A percentile compares a stretch with the other conserved stretches of the same genome.
These are phyloP conservation scores for Drosophila vallismaia DNA, from an alignment of 2,888 invertebrate genomes.

Conservation along the genomic window DNA sequence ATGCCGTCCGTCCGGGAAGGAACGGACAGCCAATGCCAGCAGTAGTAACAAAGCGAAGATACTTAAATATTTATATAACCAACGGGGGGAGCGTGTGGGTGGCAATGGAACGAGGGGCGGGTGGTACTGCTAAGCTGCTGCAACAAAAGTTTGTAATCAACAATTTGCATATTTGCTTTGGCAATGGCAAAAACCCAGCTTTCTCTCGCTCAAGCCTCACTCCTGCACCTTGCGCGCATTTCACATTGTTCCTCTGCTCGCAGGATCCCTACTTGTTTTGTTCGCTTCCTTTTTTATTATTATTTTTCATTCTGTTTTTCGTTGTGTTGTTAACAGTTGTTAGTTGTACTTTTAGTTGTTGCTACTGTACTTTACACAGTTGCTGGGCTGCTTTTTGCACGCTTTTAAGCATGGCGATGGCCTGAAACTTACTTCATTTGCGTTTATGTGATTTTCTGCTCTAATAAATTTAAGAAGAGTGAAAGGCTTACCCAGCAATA, in stretches of 20 bases:
- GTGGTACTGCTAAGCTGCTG: slow-evolving; percentile 24
- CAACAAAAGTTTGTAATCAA: slow-evolving; percentile 76
- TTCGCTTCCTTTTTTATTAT: slow-evolving; percentile 7
- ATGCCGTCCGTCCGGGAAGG: slow-evolving; percentile 35
- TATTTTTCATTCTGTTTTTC: slow-evolving; percentile 11
- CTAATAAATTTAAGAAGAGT: slow-evolving; percentile 62
- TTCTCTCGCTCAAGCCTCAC: slow-evolving; percentile 42
- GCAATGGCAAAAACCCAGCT: slow-evolving; percentile 63
- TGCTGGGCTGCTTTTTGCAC: slow-evolving; percentile 59
- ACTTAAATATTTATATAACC: slow-evolving; percentile 76
- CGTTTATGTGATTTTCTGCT: slow-evolving; percentile 75
- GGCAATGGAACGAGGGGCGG: too few species aligned
- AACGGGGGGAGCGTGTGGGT: slow-evolving; percentile 1
- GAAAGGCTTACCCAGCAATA: slow-evolving; percentile 33
- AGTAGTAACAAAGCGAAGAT: slow-evolving; percentile 61
- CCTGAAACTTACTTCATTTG: slow-evolving; percentile 74
- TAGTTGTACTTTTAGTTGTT: slow-evolving; percentile 41
- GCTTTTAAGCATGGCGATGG: slow-evolving; percentile 68
- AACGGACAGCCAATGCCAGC: slow-evolving; percentile 25
- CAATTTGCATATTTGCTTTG: slow-evolving; percentile 78
- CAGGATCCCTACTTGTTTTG: slow-evolving; percentile 37
- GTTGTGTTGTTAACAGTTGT: slow-evolving; percentile 44
- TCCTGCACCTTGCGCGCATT: slow-evolving; percentile 67
- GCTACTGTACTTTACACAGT: slow-evolving; percentile 40
- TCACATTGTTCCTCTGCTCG: slow-evolving; percentile 35